Evolutionary conservation across 2,888 invertebrate genomes (phyloP), one percentile per base, ranked within the genome.

Genomic region (Conistra vaccinii): DNA sequence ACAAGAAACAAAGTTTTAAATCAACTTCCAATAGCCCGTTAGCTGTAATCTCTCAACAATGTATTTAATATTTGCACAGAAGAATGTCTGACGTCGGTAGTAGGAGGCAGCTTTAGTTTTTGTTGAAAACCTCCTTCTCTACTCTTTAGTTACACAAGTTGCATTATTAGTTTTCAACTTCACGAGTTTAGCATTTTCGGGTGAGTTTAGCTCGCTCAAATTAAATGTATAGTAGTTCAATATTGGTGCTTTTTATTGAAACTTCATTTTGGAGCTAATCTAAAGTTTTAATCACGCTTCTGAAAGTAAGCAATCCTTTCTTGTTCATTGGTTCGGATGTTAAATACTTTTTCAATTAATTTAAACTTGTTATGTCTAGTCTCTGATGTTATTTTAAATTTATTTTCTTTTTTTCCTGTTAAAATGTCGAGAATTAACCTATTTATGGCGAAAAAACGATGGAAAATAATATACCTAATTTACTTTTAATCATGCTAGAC

Each of bases 101-200:
- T 87, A 81, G 68, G 39, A 86, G 60, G 78, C 72, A 55, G 77
- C 76, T 78, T 80, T 86, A 90, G 91, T 93, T 94, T 94, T 94
- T 95, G 94, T 91, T 91, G 84, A 71, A 57, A 74, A 81, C 88
- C 88, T 90, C 88, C 88, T 76, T 85, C 87, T 81, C 87, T 83
- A 88, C 89, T 88, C 88, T 89, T 92, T 91, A 90, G 90, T 91
- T 90, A 91, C 92, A 91, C 92, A 94, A 95, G 92, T 94, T 94
- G 92, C 92, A 93, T 94, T 95, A 95, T 95, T 95, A 94, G 94
- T 95, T 95, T 94, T 90, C 91, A 93, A 93, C 92, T 92, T 89
- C 85, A 87, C 90, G 90, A 94, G 92, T 93, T 94, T 91, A 91
- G 90, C 89, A 93, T 93, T 94, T 94, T 93, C 92, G 91, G 90